Evolutionary conservation across 92 coral and sea anemone genomes (phyloP).

Genomic region (Ricordea florida): DNA sequence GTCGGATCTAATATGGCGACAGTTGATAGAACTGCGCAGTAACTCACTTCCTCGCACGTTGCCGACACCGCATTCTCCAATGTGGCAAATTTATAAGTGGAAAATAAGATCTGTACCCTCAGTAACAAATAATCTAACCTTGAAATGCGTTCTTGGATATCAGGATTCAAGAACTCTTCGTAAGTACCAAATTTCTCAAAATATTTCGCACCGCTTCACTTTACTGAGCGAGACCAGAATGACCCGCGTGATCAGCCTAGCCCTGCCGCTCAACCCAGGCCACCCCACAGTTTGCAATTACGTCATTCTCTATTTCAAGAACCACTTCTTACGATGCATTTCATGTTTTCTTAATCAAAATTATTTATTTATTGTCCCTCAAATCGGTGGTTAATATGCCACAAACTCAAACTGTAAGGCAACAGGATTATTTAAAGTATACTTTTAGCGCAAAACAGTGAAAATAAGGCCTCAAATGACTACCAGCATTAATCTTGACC

Average conservation of each 20-base stretch:
- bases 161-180: background rate
- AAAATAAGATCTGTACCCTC: background rate
- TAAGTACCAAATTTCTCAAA: slow-evolving; percentile 7
- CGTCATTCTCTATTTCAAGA: slow-evolving; percentile 38
- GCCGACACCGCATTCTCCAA: background rate
- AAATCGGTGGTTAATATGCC: too few species aligned
- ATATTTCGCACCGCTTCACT: too few species aligned
- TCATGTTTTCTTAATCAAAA: too few species aligned
- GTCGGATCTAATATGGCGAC: slow-evolving; percentile 72
- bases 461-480: too few species aligned
- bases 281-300: slow-evolving; percentile 50
- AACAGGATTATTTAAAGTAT: too few species aligned
- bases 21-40: slow-evolving; percentile 48
- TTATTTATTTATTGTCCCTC: too few species aligned
- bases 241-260: slow-evolving; percentile 74
- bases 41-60: slow-evolving; percentile 38
- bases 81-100: background rate
- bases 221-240: slow-evolving; percentile 24
- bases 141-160: background rate
- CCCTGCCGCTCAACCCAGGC: slow-evolving; percentile 55
- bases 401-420: too few species aligned
- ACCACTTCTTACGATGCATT: background rate
- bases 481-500: too few species aligned
- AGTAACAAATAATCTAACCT: slow-evolving; percentile 26
- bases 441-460: too few species aligned